Base-by-base conservation (phyloP, 2,888 invertebrate genomes). In the Agrilus mali region DNA sequence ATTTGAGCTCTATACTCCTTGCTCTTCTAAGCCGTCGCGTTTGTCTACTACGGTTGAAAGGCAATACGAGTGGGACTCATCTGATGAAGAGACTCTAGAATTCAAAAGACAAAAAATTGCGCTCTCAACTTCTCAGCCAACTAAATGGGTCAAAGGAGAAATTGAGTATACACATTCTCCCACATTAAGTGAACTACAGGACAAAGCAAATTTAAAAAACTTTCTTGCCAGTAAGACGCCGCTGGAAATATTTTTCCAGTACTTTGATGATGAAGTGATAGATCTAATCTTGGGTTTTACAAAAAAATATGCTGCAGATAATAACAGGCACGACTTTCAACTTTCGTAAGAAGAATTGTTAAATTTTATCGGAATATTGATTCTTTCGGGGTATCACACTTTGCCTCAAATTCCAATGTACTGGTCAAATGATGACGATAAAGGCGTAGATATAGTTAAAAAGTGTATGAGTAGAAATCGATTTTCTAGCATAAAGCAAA, bases 401-500 rank as follows among this genome's bases (percentile, higher is more conserved):
- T 27, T 46, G 12, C 40, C 37, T 7, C 33, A 36, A 32, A 40
- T 15, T 17, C 31, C 33, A 6, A 10, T 27, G 10, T 43, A 46
- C 33, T 52, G 45, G 47, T 43, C 43, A 13, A 45, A 33, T 13
- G 44, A 49, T 14, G 47, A 48, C 39, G 39, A 49, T 40, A 42
- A 40, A 47, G 42, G 38, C 5, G 4, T 33, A 17, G 8, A 14
- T 12, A 17, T 53, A 33, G 47, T 51, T 10, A 43, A 43, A 45
- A 43, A 45, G 8, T 41, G 44, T 15, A 51, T 51, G 46, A 44
- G 42, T 27, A 37, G 52, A 12, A 52, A 51, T 42, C 39, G 38
- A 33, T 53, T 53, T 43, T 31, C 40, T 22, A 14, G 8, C 15
- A 52, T 50, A 42, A 53, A 52, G 43, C 12, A 53, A 55, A 47